Evolutionary conservation across 2,888 invertebrate species (phyloP).

Genomic region (Cryptus armator): DNA sequence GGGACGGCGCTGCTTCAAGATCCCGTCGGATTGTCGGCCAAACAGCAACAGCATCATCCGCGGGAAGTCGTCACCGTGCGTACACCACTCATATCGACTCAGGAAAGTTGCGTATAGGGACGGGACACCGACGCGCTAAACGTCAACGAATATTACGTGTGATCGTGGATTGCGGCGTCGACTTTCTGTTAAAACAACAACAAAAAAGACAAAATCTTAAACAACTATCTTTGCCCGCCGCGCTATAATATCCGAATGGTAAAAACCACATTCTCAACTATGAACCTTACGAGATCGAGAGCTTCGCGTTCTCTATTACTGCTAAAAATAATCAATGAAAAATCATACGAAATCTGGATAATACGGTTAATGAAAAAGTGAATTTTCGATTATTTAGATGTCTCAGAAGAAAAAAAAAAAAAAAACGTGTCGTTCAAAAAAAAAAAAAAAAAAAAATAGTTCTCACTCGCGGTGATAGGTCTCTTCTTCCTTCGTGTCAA

Average conservation of each 20-base stretch:
- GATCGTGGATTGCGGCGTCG: constrained; percentile 78
- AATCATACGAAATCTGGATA: constrained; percentile 14
- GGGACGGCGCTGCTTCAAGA: constrained; percentile 70
- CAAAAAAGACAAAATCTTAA: constrained; percentile 8
- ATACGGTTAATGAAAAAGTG: not conserved
- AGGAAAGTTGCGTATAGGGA: constrained; percentile 84
- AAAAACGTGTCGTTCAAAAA: not conserved
- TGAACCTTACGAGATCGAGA: constrained; percentile 16
- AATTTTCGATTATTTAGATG: constrained; percentile 16
- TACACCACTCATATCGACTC: constrained; percentile 83
- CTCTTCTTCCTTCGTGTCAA: constrained; percentile 29
- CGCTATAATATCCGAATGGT: constrained; percentile 8
- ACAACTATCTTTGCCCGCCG: constrained; percentile 1
- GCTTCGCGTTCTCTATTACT: constrained; percentile 2
- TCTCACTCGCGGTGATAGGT: not conserved
- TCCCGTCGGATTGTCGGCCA: constrained; percentile 61
- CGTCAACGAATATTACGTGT: constrained; percentile 85
- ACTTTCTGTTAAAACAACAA: constrained; percentile 46
- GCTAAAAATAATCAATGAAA: not conserved
- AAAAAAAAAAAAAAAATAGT: not conserved
- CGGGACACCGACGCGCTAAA: constrained; percentile 84
- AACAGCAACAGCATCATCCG: constrained; percentile 79
- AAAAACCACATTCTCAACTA: constrained; percentile 13
- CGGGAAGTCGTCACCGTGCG: constrained; percentile 84
- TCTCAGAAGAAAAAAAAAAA: not conserved